Evolutionary conservation across 1,140 invertebrate genomes (phyloP).

Genomic region (Heliconius himera): DNA sequence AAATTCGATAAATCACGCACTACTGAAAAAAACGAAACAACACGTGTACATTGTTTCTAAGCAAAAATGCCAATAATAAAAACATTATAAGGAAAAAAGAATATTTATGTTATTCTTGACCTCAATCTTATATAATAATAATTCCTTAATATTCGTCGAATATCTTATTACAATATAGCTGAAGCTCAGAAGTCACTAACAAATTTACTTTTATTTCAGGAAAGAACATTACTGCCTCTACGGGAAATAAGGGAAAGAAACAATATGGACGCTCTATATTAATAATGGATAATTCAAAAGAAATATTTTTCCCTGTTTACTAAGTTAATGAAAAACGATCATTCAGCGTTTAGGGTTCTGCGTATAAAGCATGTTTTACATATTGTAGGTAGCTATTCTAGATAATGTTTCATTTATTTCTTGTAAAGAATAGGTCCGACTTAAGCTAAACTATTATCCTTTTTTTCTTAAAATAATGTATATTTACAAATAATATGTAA

Average conservation of each 20-base stretch:
- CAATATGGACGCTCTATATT: conserved; percentile 1
- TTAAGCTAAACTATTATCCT: too few relatives aligned
- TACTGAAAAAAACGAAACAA: too few relatives aligned
- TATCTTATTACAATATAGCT: neutral
- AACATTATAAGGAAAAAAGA: neutral
- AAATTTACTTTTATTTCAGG: conserved; percentile 8
- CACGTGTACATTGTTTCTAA: too few relatives aligned
- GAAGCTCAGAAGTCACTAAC: neutral
- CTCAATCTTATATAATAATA: neutral
- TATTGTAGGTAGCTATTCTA: neutral
- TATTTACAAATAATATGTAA: too few relatives aligned
- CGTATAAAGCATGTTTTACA: neutral
- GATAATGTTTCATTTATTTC: neutral
- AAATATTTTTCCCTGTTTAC: conserved; percentile 2
- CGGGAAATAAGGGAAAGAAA: conserved; percentile 32
- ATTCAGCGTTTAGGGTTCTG: neutral
- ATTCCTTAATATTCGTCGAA: neutral
- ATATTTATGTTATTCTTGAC: neutral
- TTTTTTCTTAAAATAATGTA: too few relatives aligned
- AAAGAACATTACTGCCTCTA: conserved; percentile 54
- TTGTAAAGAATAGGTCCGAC: too few relatives aligned
- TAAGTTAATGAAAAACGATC: neutral
- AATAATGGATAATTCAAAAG: conserved; percentile 5
- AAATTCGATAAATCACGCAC: too few relatives aligned
- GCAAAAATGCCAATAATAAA: neutral